phyloP scores from a whole-genome alignment of 2,797 vertebrate species.

The Crax fasciolata region DNA sequence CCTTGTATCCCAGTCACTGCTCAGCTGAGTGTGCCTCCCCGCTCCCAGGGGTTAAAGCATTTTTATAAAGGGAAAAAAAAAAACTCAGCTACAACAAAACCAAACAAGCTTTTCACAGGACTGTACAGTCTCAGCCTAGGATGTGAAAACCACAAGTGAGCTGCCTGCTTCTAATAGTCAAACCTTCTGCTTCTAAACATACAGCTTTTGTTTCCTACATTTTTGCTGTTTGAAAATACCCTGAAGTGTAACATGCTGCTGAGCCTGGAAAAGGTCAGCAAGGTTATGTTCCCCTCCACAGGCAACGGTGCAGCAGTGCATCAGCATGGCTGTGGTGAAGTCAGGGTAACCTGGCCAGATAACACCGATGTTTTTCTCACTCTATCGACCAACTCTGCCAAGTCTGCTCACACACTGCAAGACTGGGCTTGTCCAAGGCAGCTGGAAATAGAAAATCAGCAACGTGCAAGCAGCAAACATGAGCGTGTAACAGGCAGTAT shows the following conservation, averaged over 20 bases:
- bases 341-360: rapidly evolving
- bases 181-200: neutral
- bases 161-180: neutral
- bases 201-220: neutral
- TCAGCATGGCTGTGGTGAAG: neutral
- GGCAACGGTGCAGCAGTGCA: neutral
- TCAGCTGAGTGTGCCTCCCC: neutral
- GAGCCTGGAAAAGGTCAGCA: neutral
- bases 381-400: neutral
- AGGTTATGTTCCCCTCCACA: neutral
- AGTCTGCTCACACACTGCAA: neutral
- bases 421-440: neutral
- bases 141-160: neutral
- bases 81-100: neutral
- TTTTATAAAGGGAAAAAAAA: neutral
- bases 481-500: neutral
- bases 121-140: neutral
- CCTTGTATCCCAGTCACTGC: neutral
- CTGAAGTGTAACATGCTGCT: neutral
- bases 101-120: neutral
- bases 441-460: neutral
- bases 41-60: neutral
- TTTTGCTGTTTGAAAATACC: neutral
- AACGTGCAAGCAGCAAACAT: neutral
- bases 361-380: neutral